Percentiles rank a stretch among this genome's conserved stretches.
These are phyloP conservation scores for Piscicola geometra DNA, from an alignment of 2,888 invertebrate genomes.

Conservation along the genomic window DNA sequence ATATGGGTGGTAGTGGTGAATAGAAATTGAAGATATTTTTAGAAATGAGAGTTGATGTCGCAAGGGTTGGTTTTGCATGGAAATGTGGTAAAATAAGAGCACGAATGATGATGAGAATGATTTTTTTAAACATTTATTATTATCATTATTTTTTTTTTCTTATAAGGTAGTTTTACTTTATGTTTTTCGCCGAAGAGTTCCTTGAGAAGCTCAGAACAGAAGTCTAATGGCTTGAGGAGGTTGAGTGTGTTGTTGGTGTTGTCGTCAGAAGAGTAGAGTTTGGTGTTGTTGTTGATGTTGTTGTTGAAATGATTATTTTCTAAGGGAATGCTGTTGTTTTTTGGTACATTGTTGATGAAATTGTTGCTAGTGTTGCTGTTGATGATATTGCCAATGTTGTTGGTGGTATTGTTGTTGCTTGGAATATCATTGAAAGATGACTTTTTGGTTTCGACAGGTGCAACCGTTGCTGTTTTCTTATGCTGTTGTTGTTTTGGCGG, in stretches of 20 bases:
- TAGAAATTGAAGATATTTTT: no score
- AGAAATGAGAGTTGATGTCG: no score
- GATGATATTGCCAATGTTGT: not conserved
- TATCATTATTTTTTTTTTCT: no score
- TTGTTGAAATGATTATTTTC: not conserved
- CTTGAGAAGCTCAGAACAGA: slow-evolving; percentile 54
- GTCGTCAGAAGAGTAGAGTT: not conserved
- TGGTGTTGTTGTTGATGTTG: not conserved
- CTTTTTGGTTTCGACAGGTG: slow-evolving; percentile 25
- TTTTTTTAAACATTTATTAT: no score
- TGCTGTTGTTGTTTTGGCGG: slow-evolving; percentile 18
- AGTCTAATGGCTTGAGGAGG: slow-evolving; percentile 46
- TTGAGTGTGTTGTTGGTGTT: slow-evolving; percentile 20
- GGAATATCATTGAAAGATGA: slow-evolving; percentile 3
- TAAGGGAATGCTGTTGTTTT: not conserved
- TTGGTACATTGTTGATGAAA: not conserved
- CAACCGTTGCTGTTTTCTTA: slow-evolving; percentile 30
- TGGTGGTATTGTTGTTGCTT: slow-evolving; percentile 14
- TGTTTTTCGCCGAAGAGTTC: slow-evolving; percentile 58
- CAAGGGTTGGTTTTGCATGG: no score
- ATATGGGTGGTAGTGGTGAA: no score
- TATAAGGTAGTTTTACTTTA: slow-evolving; percentile 51
- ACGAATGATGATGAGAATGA: no score
- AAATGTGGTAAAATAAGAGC: no score
- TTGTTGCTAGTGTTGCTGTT: not conserved